Percentiles rank a stretch among this genome's conserved stretches.
These are phyloP conservation scores for Pelosia muscerda DNA, from an alignment of 2,888 invertebrate species.

Conservation along the genomic window DNA sequence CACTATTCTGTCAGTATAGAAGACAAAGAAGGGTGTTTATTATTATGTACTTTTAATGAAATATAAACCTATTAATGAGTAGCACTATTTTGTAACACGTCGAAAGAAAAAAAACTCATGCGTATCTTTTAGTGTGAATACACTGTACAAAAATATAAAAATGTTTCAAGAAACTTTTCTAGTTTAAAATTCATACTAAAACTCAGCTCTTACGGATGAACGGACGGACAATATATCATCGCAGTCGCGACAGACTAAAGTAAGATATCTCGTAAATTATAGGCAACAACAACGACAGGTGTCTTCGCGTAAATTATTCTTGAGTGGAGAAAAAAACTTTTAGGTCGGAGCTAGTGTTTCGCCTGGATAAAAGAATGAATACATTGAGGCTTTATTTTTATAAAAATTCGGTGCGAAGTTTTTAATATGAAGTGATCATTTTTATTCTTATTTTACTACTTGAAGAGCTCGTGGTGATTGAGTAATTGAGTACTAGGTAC, in stretches of 20 bases:
- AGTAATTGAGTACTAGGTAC: too few species aligned
- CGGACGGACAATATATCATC: slow-evolving; percentile 45
- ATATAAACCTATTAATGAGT: too few species aligned
- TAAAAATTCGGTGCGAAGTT: not conserved
- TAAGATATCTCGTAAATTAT: slow-evolving; percentile 46
- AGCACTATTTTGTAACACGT: too few species aligned
- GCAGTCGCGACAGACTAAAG: slow-evolving; percentile 36
- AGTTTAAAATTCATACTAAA: slow-evolving; percentile 50
- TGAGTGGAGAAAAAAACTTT: slow-evolving; percentile 21
- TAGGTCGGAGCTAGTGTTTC: slow-evolving; percentile 17
- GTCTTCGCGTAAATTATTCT: slow-evolving; percentile 27
- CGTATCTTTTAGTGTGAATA: not conserved
- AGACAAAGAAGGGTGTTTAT: too few species aligned
- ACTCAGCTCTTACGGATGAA: slow-evolving; percentile 27
- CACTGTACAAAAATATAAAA: not conserved
- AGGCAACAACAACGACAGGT: slow-evolving; percentile 34
- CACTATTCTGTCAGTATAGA: too few species aligned
- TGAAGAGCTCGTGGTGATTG: too few species aligned
- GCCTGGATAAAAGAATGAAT: slow-evolving; percentile 15
- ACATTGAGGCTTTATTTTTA: not conserved
- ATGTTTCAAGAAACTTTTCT: slow-evolving; percentile 30
- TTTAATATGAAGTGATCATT: not conserved
- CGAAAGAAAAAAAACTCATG: not conserved
- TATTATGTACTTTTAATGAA: too few species aligned
- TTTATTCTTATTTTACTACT: not conserved